Evolutionary conservation across 2,888 invertebrate species (phyloP), one percentile per base, ranked within the genome.

Genomic region (Desoria tigrina): DNA sequence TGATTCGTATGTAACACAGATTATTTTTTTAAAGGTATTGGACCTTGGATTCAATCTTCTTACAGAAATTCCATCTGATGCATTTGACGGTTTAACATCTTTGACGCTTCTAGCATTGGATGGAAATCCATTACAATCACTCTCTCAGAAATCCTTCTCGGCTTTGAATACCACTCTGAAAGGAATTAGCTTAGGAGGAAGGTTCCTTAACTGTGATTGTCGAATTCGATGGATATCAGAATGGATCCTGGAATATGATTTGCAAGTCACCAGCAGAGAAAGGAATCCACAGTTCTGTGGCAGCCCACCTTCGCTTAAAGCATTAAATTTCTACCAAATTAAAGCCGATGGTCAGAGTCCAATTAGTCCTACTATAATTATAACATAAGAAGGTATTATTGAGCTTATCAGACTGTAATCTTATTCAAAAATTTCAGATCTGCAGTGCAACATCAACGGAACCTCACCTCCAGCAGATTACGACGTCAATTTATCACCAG

Each of bases 11-110:
- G 16, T 39, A 39, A 39, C 9, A 39, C 16, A 11, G 39, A 16
- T 49, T 11, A 49, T 49, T 9, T 68, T 32, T 50, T 39, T 51
- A 21, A 77, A 85, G 85, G 94, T 94, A 11, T 82, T 94, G 73
- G 94, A 94, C 79, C 90, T 94, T 73, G 94, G 94, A 56, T 94
- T 94, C 80, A 94, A 94, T 83, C 84, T 93, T 74, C 82, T 94
- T 71, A 90, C 90, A 53, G 87, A 88, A 77, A 81, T 94, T 74
- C 93, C 94, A 11, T 82, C 84, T 56, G 86, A 89, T 66, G 90
- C 93, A 1, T 94, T 94, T 59, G 18, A 51, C n/a, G 69, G 68
- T 18, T 45, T 71, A 18, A 64, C 57, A 53, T 68, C 68, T 4
- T 54, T 68, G 27, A 68, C 68, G 9, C 56, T 63, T 1, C 54